phyloP scores from a whole-genome alignment of 1,140 invertebrate genomes.

The Drosophila nigrodunni region DNA sequence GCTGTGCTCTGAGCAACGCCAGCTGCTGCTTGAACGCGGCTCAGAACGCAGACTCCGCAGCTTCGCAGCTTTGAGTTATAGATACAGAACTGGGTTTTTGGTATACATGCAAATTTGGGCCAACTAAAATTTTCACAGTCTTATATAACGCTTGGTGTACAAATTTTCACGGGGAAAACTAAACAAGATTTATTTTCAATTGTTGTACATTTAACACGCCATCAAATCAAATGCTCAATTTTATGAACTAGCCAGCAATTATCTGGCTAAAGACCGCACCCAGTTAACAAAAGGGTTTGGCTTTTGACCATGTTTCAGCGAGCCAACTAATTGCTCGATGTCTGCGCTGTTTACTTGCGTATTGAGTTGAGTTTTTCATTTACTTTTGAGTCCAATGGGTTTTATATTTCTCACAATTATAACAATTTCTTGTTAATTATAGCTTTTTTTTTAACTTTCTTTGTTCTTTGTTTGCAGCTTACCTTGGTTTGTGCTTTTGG shows the following conservation, averaged over 20 bases:
- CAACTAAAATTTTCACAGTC: conserved; percentile 70
- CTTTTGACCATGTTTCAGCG: conserved; percentile 5
- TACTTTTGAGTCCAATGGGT: conserved; percentile 42
- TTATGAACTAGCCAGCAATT: conserved; percentile 45
- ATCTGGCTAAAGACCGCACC: conserved; percentile 65
- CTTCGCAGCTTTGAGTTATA: conserved; percentile 71
- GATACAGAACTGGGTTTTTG: conserved; percentile 79
- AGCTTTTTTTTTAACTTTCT: background rate
- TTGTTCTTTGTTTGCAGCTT: conserved; percentile 24
- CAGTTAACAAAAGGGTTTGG: conserved; percentile 49
- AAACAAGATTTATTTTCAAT: conserved; percentile 42
- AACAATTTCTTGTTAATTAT: conserved; percentile 7
- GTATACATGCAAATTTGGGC: conserved; percentile 80
- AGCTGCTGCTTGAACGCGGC: conserved; percentile 68
- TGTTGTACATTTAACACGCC: conserved; percentile 61
- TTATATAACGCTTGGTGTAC: conserved; percentile 64
- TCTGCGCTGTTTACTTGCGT: background rate
- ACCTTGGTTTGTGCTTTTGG: conserved; percentile 67
- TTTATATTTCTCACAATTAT: conserved; percentile 14
- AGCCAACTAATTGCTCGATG: background rate
- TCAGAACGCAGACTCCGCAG: conserved; percentile 84
- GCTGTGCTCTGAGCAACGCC: conserved; percentile 29
- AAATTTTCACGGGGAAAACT: conserved; percentile 39
- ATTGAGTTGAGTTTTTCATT: background rate
- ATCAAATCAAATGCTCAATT: conserved; percentile 62